These are phyloP conservation scores for Malthinus flaveolus DNA, from an alignment of 2,888 invertebrate species.

Conservation along the genomic window DNA sequence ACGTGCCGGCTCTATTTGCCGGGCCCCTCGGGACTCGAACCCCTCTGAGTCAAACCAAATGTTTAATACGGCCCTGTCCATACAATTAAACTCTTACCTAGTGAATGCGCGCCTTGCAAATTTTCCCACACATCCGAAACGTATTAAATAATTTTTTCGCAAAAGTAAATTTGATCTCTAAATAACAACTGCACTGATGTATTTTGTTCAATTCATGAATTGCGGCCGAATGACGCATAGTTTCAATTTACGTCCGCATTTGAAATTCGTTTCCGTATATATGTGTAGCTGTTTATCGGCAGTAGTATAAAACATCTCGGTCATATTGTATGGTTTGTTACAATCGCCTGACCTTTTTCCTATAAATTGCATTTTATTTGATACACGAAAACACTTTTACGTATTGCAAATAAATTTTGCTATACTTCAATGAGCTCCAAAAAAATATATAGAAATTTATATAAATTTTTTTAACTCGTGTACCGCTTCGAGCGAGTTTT, in stretches of 20 bases:
- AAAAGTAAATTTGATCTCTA: slow-evolving; percentile 12
- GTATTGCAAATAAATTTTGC: too few relatives aligned
- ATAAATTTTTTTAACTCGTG: too few relatives aligned
- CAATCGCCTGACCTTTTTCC: slow-evolving; percentile 2
- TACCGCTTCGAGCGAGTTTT: too few relatives aligned
- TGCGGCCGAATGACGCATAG: slow-evolving; percentile 36
- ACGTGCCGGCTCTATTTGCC: too few relatives aligned
- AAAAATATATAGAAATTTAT: too few relatives aligned
- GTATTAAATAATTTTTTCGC: background rate
- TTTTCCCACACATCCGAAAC: background rate
- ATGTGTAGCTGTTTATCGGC: slow-evolving; percentile 31
- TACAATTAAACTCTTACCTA: too few relatives aligned
- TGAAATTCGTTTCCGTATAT: slow-evolving; percentile 38
- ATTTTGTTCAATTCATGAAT: slow-evolving; percentile 22
- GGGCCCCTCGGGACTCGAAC: too few relatives aligned
- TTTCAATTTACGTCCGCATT: slow-evolving; percentile 39
- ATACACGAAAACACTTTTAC: slow-evolving; percentile 3
- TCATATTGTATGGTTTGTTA: slow-evolving; percentile 5
- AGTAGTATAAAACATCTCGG: slow-evolving; percentile 30
- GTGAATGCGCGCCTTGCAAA: too few relatives aligned
- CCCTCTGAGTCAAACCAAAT: too few relatives aligned
- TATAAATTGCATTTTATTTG: slow-evolving; percentile 2
- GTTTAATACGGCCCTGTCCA: too few relatives aligned
- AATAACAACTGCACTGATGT: slow-evolving; percentile 19
- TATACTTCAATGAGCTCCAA: too few relatives aligned